Evolutionary conservation across 1,140 invertebrate species (phyloP), one percentile per base, ranked within the genome.

Genomic region (Papilio machaon): DNA sequence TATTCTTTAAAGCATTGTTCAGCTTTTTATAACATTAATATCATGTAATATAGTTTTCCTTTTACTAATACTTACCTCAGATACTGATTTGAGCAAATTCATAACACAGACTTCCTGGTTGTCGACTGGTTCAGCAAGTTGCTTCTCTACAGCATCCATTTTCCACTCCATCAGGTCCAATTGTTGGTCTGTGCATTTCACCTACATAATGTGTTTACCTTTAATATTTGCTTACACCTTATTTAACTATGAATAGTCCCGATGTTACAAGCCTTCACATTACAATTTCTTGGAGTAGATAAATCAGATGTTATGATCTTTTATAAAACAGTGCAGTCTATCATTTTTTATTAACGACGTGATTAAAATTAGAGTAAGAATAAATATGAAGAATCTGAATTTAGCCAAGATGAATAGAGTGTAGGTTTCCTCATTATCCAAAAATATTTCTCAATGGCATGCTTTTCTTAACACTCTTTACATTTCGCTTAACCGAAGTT

Each of bases 141-240:
- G 88, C 77, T 92, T 91, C 80, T 94, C 93, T 13, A 91, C 90
- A 82, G 90, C 90, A 38, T 95, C 94, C 89, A 95, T 92, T 83
- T 94, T 95, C 91, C 93, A 95, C 73, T 94, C 91, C 94, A 95
- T 93, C 81, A 95, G 84, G 81, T 95, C 92, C 7, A 95, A 80
- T 81, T 94, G 92, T 81, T 95, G 93, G 79, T 95, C 94, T 54
- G 93, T 92, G 58, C 81, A 88, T 81, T 93, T 92, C 38, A 90
- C 91, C 93, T 94, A 73, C 19, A 64, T 35, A 58, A 52, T 30
- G 54, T 70, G 52, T 76, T 17, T 19, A 54, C 11, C 73, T 52
- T 64, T 75, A 38, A 30, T 38, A 74, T 6, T 43, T 10, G 77
- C 11, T 80, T 58, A 67, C 54, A 80, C 15, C 47, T 38, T 79